Conservation (phyloP, 1,140 invertebrate species). For the Stegodyphus mimosarum region DNA sequence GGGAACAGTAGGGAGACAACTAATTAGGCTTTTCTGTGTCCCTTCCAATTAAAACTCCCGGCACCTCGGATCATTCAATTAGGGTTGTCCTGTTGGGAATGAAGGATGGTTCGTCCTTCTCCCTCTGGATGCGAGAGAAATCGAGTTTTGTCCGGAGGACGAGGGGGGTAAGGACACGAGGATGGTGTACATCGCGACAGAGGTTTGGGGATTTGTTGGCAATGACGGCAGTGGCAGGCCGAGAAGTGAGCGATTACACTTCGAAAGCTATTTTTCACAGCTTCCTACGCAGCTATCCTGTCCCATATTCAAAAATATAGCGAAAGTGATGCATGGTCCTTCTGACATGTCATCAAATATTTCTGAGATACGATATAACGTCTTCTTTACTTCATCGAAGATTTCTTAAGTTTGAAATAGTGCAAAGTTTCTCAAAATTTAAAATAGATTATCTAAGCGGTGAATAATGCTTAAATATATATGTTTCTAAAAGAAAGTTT, state of each 20-base stretch:
- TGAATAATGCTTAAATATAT: too few species aligned
- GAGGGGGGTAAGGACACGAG: background rate
- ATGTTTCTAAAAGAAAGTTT: too few species aligned
- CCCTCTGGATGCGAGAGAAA: background rate
- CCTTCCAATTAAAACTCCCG: constrained; percentile 42
- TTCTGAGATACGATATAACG: too few species aligned
- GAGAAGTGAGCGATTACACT: constrained; percentile 1
- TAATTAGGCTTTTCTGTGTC: constrained; percentile 30
- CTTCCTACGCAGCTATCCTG: too few species aligned
- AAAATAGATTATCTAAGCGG: too few species aligned
- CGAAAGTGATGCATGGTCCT: too few species aligned
- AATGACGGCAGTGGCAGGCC: background rate
- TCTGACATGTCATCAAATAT: too few species aligned
- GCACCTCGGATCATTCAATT: constrained; percentile 47
- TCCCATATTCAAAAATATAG: too few species aligned
- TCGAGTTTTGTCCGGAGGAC: background rate
- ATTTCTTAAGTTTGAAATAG: too few species aligned
- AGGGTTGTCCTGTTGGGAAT: constrained; percentile 15
- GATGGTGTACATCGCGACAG: background rate
- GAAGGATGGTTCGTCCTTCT: constrained; percentile 5
- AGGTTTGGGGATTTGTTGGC: background rate
- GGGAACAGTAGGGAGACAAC: constrained; percentile 26
- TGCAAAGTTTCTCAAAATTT: too few species aligned
- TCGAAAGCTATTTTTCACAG: background rate
- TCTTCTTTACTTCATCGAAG: too few species aligned